Percentiles rank a stretch among this genome's conserved stretches.
Evolutionary conservation across 1,140 invertebrate species (phyloP).

Genomic region (Drosophila kanapiae): DNA sequence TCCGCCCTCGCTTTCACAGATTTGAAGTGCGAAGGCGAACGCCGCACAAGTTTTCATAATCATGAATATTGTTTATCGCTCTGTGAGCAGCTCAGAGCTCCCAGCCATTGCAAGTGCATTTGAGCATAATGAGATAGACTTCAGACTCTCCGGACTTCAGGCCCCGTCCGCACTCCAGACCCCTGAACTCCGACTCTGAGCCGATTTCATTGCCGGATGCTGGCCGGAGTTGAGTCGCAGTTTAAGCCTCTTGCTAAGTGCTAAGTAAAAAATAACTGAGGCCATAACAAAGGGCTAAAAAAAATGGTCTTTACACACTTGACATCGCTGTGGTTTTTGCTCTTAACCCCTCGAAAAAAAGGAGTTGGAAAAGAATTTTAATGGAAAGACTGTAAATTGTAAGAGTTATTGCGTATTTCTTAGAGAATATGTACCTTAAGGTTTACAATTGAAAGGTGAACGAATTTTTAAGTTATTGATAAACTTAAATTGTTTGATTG

Average conservation of each 20-base stretch:
- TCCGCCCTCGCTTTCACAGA: slow-evolving; percentile 36
- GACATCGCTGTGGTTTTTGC: slow-evolving; percentile 7
- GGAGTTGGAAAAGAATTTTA: neutral
- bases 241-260: slow-evolving; percentile 44
- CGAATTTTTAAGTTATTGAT: neutral
- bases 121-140: slow-evolving; percentile 59
- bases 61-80: slow-evolving; percentile 63
- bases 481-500: neutral
- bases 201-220: slow-evolving; percentile 7
- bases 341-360: neutral
- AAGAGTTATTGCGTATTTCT: neutral
- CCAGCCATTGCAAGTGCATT: slow-evolving; percentile 46
- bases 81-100: slow-evolving; percentile 41
- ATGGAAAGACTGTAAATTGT: neutral
- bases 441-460: neutral
- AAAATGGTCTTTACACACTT: slow-evolving; percentile 26
- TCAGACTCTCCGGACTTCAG: slow-evolving; percentile 4
- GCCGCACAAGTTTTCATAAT: slow-evolving; percentile 59
- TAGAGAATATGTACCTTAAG: neutral
- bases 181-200: slow-evolving; percentile 6
- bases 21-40: slow-evolving; percentile 43
- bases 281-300: slow-evolving; percentile 31
- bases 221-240: slow-evolving; percentile 28
- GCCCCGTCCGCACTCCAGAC: neutral
- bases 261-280: slow-evolving; percentile 51